Evolutionary conservation across 1,140 invertebrate species (phyloP).

Genomic region (Rhopalosiphum padi): DNA sequence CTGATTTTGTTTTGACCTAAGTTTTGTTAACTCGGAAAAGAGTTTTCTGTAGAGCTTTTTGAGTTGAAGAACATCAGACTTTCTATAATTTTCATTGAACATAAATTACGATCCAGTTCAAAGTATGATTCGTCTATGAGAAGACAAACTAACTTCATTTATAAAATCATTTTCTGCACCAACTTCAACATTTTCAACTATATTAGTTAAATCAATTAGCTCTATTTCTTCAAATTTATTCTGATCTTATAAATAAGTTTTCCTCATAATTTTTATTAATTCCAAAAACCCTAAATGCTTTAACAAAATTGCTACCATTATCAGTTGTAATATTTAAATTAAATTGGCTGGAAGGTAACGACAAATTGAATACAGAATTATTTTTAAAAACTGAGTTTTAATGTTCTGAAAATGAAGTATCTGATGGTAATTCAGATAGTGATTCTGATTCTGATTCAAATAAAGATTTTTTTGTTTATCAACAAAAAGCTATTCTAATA

Average conservation of each 20-base stretch:
- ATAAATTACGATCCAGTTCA: neutral
- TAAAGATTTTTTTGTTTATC: no score
- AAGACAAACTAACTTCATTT: neutral
- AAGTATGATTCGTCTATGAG: neutral
- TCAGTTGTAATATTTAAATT: neutral
- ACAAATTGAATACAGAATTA: no score
- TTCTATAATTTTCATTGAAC: neutral
- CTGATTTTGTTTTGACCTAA: neutral
- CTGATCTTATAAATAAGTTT: no score
- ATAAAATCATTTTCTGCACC: neutral
- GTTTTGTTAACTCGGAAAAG: neutral
- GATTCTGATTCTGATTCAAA: no score
- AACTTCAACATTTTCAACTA: no score
- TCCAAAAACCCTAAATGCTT: neutral
- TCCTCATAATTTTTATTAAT: no score
- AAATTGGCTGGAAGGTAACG: neutral
- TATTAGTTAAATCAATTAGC: no score
- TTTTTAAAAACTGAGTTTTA: no score
- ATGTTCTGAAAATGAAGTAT: no score
- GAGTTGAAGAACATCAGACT: neutral
- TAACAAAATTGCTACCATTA: conserved; percentile 7
- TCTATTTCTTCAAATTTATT: no score
- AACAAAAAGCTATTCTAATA: no score
- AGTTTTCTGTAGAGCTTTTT: neutral
- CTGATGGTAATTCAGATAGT: no score